Base-by-base conservation (phyloP, 2,113 vertebrate species). In the Colaptes auratus region DNA sequence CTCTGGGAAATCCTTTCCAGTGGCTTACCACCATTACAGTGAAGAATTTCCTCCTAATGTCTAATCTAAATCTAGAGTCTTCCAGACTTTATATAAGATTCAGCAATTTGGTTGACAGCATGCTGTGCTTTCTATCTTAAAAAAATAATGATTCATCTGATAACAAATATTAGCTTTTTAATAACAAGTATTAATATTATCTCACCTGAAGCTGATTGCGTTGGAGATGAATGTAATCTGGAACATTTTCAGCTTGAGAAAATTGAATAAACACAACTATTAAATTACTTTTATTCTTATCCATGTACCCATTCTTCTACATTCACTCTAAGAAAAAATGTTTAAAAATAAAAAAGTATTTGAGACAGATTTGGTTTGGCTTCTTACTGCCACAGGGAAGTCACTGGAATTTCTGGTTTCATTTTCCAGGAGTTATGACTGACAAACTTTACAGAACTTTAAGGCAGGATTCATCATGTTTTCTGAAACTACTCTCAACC, bases 1-100 rank as follows among this genome's bases (percentile, higher is more conserved):
- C 48, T 50, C 48, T 50, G 21, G 21, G 48, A 23, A 23, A 50
- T 21, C 48, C 21, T 20, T 50, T 50, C 48, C 8, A 20, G 48
- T 50, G 48, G 10, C 48, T 50, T 50, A 23, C 20, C 48, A 50
- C 21, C 48, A 50, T 50, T 10, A 50, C 11, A 21, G 48, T 50
- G 21, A 21, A 21, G 48, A 50, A 50, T 50, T 10, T 50, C 48
- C 5, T 50, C 48, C 21, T 50, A 50, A 50, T 50, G 21, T 50
- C 48, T 48, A 19, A 48, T 48, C 20, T 19, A 48, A 48, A 48
- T 48, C 19, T 20, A 48, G 20, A 10, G 20, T 48, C 48, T 20
- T 48, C 46, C 48, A 48, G 21, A 71, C 18, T 84, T 95, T 80
- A 87, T 35, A 84, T 76, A 88, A 93, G 28, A 89, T 82, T 89